Percentiles rank a stretch among this genome's conserved stretches.
Evolutionary conservation across 2,797 vertebrate genomes (phyloP).

Genomic region (Prunella strophiata): DNA sequence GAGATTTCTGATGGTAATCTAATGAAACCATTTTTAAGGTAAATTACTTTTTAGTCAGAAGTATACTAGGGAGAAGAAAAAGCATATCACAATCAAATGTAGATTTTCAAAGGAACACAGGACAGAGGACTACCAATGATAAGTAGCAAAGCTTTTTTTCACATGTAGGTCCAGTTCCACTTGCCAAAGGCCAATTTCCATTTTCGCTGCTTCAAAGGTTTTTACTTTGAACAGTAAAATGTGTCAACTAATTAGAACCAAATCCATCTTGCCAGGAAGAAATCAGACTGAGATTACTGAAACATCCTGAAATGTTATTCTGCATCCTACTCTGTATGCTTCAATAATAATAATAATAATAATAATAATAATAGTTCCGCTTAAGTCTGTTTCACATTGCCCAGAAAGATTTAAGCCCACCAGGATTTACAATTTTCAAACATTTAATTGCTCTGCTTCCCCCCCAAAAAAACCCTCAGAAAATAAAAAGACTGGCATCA

Average conservation of each 20-base stretch:
- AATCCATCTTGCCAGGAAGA: neutral
- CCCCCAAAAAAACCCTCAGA: rapidly evolving
- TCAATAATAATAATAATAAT: neutral
- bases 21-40: neutral
- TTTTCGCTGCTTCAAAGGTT: constrained; percentile 3
- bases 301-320: neutral
- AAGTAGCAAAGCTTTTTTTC: neutral
- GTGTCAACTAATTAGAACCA: neutral
- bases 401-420: neutral
- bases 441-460: neutral
- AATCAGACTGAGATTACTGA: neutral
- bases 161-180: neutral
- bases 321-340: neutral
- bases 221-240: neutral
- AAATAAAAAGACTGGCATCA: neutral
- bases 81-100: neutral
- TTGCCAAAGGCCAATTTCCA: constrained; percentile 19
- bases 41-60: neutral
- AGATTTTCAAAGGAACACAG: neutral
- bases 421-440: neutral
- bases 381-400: neutral
- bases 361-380: neutral
- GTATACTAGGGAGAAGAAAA: neutral
- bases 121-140: neutral
- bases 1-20: neutral